Evolutionary conservation across 2,888 invertebrate species (phyloP), one percentile per base, ranked within the genome.

Genomic region (Seira ritae): DNA sequence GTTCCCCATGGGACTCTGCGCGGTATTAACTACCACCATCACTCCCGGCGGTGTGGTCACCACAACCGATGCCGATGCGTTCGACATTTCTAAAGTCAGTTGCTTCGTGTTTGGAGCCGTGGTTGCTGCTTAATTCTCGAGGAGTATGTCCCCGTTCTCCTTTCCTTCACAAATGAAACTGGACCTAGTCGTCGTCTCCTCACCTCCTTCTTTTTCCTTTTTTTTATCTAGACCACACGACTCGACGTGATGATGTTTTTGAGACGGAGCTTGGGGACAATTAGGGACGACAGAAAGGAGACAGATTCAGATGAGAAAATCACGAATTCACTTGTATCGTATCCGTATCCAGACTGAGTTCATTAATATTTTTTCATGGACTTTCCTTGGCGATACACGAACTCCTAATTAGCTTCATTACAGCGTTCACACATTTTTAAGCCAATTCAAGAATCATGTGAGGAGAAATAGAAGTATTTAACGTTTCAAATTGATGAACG

Each of bases 91-190:
- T 31, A 80, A 68, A n/a, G n/a, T n/a, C 6, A 42, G 42, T 1
- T 74, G 68, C 17, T 73, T 74, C 20, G 80, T 80, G 31, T 80
- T 80, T 0, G 80, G 80, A 70, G 80, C 80, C 80, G 80, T 80
- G 80, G 65, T 80, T 37, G 74, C 65, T 6, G 31, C 10, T 46
- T 24, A 22, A 12, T 4, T 8, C 6, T 42, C 12, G 42, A 42
- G 42, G 42, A 42, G 42, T 4, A 12, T 42, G 12, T 42, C 42
- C 42, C n/a, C n/a, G n/a, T n/a, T n/a, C n/a, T n/a, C n/a, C n/a
- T n/a, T n/a, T n/a, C n/a, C n/a, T n/a, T 42, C 42, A 42, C 42
- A 12, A 42, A 42, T 42, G 42, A 42, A 42, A 42, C 42, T 42
- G 4, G 4, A 8, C 42, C 42, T 42, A 8, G 4, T 42, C 6